Base-by-base conservation (phyloP, 2,113 vertebrate species). In the Pitta sordida region DNA sequence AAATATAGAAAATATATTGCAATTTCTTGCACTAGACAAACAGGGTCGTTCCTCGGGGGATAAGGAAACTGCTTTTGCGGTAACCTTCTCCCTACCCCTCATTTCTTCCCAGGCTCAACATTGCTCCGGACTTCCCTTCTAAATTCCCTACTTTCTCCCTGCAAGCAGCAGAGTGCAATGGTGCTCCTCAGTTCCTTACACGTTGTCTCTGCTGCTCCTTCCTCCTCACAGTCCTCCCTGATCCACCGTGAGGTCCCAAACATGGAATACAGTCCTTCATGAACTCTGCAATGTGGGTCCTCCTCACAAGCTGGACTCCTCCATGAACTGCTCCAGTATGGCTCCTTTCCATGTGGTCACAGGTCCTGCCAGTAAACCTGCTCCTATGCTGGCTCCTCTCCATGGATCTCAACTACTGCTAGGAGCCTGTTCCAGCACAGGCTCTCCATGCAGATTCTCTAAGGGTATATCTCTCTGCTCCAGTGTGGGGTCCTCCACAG, bases 181-280 rank as follows among this genome's bases (percentile, higher is more conserved):
- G 12, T 11, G 7, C 14, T 60, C 14, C 27, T 39, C 48, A 39
- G 23, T 82, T 44, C 27, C 34, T 49, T 46, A 41, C 30, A 67
- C 0, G 1, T 11, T 36, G 29, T 32, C 24, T 63, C 21, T 41
- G 18, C 10, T 1, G 0, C 8, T 86, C 37, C 37, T 36, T 78
- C n/a, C 29, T 65, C 21, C 21, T 68, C 29, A 49, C 0, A 0
- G 9, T 53, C 27, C 24, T 81, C 11, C 34, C 23, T 59, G 22
- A 23, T 49, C 17, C 51, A 49, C 1, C 0, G 0, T 27, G 24
- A 13, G 5, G 5, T 59, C 13, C 12, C 7, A 19, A 30, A 5
- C 13, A 41, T 2, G 3, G 18, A 10, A 44, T 4, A 17, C 29
- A 46, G 37, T 20, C 5, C 18, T 43, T 18, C 39, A 43, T 13